phyloP scores from a whole-genome alignment of 2,113 vertebrate genomes.

The Cyphomyrus plagiostoma region DNA sequence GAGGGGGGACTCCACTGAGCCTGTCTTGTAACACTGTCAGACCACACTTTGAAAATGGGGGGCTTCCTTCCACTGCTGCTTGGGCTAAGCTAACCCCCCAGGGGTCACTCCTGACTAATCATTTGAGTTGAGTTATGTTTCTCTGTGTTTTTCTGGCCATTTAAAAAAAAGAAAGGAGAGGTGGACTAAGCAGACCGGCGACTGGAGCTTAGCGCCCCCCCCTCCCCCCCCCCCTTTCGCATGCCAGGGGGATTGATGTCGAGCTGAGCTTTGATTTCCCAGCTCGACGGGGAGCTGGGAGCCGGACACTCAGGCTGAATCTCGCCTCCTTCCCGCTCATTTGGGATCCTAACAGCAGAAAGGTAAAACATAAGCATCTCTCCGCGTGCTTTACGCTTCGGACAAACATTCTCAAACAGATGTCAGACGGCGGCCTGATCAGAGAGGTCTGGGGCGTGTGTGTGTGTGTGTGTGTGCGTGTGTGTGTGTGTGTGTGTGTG shows the following conservation, averaged over 20 bases:
- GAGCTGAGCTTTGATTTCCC: background rate
- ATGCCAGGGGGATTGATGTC: background rate
- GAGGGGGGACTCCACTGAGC: background rate
- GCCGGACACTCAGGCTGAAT: background rate
- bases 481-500: too few species aligned
- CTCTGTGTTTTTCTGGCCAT: conserved; percentile 6
- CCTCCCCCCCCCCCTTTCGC: background rate
- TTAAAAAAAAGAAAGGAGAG: background rate
- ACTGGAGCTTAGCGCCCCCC: background rate
- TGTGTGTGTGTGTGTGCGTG: too few species aligned
- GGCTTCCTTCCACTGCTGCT: background rate
- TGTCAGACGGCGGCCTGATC: conserved; percentile 52
- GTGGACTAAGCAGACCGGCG: background rate
- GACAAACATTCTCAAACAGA: conserved; percentile 65
- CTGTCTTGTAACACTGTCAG: background rate
- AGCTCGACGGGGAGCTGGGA: background rate
- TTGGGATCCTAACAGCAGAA: conserved; percentile 56
- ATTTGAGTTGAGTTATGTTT: background rate
- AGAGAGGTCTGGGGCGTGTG: conserved; percentile 29
- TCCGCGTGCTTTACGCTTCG: conserved; percentile 57
- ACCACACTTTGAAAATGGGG: background rate
- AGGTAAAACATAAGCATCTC: conserved; percentile 62
- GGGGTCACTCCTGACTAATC: background rate
- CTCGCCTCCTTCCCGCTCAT: conserved; percentile 34
- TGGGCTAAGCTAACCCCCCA: background rate